Conservation (phyloP, 2,888 invertebrate genomes). For the Eilema griseolum region DNA sequence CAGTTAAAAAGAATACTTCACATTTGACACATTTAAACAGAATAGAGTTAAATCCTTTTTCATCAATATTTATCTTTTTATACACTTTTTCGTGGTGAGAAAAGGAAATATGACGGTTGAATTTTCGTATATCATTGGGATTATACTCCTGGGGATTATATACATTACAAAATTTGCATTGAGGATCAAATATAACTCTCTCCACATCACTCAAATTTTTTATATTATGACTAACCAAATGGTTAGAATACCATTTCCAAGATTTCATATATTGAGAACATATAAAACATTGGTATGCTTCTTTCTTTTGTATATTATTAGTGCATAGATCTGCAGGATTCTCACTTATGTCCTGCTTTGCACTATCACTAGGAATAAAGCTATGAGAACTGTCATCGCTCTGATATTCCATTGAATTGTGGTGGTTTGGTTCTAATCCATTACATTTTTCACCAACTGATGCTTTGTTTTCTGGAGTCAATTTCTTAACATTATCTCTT, state of each 20-base stretch:
- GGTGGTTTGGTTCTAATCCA: not conserved
- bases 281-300: slow-evolving; percentile 51
- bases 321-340: slow-evolving; percentile 2
- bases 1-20: slow-evolving; percentile 68
- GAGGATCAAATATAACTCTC: slow-evolving; percentile 54
- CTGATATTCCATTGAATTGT: not conserved
- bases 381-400: not conserved
- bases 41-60: slow-evolving; percentile 56
- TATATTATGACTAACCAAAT: slow-evolving; percentile 57
- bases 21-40: slow-evolving; percentile 72
- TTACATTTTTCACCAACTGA: not conserved
- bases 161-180: slow-evolving; percentile 60
- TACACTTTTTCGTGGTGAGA: slow-evolving; percentile 34
- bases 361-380: not conserved
- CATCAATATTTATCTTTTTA: slow-evolving; percentile 4
- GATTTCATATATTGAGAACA: slow-evolving; percentile 57
- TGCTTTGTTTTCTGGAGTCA: not conserved
- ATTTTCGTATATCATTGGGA: slow-evolving; percentile 31
- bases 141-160: slow-evolving; percentile 18
- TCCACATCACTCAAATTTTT: slow-evolving; percentile 34
- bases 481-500: not conserved
- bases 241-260: slow-evolving; percentile 42
- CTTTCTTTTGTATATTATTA: not conserved
- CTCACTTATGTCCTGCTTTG: not conserved
- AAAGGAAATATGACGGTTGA: slow-evolving; percentile 50